A percentile compares a stretch with the other conserved stretches of the same genome.
These are phyloP conservation scores for Gnatocerus cornutus DNA, from an alignment of 2,888 invertebrate species.

Conservation along the genomic window DNA sequence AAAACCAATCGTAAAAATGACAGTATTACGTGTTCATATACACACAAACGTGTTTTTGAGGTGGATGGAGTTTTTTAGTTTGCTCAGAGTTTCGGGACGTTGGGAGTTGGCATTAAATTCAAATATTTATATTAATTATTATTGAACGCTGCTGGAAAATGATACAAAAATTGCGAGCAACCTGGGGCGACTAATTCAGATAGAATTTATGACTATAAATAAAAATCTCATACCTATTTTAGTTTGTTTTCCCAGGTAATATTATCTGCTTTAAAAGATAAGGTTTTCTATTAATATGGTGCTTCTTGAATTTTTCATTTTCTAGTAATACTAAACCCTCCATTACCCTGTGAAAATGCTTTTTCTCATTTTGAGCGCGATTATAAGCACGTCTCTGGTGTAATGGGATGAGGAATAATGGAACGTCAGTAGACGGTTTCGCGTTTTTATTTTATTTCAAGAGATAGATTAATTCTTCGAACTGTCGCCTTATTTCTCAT, in stretches of 20 bases:
- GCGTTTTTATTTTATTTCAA: constrained; percentile 57
- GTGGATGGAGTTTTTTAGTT: neutral
- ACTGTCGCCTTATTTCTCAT: constrained; percentile 55
- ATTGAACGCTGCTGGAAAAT: neutral
- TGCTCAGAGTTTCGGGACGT: neutral
- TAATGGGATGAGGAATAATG: constrained; percentile 61
- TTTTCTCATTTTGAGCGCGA: constrained; percentile 56
- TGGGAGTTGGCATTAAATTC: too few species aligned
- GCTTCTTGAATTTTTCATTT: constrained; percentile 52
- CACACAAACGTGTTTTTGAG: constrained; percentile 20
- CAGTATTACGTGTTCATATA: constrained; percentile 59
- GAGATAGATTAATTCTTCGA: constrained; percentile 59
- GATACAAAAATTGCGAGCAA: too few species aligned
- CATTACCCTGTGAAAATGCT: constrained; percentile 55
- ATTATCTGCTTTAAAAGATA: constrained; percentile 15
- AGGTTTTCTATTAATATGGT: constrained; percentile 51
- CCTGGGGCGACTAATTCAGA: too few species aligned
- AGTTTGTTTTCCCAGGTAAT: too few species aligned
- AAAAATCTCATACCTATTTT: too few species aligned
- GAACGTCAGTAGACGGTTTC: constrained; percentile 55
- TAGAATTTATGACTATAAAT: too few species aligned
- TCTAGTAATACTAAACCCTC: constrained; percentile 52
- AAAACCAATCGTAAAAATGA: constrained; percentile 66
- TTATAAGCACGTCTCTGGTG: constrained; percentile 58
- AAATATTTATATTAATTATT: too few species aligned